These are phyloP conservation scores for Brevimyrus niger DNA, from an alignment of 2,113 vertebrate genomes.

Conservation along the genomic window DNA sequence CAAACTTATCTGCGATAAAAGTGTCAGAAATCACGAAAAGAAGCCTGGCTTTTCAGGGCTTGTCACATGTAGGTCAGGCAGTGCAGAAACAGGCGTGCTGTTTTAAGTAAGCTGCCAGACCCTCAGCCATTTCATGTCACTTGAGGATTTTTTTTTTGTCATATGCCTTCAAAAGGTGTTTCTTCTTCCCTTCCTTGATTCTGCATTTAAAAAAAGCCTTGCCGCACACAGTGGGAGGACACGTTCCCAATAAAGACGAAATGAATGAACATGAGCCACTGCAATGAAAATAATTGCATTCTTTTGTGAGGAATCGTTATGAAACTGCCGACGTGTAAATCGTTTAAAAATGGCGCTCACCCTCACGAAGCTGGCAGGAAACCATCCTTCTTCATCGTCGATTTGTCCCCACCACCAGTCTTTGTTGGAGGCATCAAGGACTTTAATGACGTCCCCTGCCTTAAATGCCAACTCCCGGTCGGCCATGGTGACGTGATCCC, in stretches of 20 bases:
- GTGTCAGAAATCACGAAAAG: neutral
- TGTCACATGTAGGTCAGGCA: neutral
- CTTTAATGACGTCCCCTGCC: conserved; percentile 98
- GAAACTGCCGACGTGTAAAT: neutral
- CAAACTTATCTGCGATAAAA: neutral
- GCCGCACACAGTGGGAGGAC: neutral
- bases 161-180: neutral
- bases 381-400: conserved; percentile 98
- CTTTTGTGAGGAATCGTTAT: neutral
- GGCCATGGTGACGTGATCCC: conserved; percentile 99
- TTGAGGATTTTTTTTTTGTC: neutral
- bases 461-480: conserved; percentile 99
- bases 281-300: neutral
- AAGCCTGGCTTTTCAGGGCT: neutral
- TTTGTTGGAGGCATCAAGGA: conserved; percentile 99
- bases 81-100: neutral
- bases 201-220: neutral
- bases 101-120: neutral
- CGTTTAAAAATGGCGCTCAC: conserved; percentile 64
- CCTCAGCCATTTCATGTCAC: neutral
- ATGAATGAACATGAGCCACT: neutral
- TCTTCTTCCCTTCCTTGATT: neutral
- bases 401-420: conserved; percentile 99
- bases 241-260: neutral
- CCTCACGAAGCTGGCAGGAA: conserved; percentile 98